phyloP scores from a whole-genome alignment of 2,797 vertebrate genomes.

The Loris lydekkerianus region DNA sequence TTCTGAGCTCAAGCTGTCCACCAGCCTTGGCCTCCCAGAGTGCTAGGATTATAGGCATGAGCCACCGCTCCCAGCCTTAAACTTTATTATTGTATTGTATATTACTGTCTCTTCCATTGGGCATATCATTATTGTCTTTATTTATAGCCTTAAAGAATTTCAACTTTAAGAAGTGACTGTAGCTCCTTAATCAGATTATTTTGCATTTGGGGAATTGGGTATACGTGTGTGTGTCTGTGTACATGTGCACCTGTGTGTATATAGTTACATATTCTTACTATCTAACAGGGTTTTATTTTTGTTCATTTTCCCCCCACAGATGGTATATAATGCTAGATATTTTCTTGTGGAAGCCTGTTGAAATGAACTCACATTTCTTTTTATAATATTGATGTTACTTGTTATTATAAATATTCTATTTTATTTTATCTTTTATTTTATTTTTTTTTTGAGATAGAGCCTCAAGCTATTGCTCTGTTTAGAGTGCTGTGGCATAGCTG shows the following conservation, averaged over 20 bases:
- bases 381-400: slow-evolving; percentile 3
- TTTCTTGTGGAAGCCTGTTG: slow-evolving; percentile 20
- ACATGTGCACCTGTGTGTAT: not conserved
- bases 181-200: slow-evolving; percentile 49
- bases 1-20: too few species aligned
- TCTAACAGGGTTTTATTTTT: slow-evolving; percentile 5
- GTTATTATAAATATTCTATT: slow-evolving; percentile 2
- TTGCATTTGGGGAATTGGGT: slow-evolving; percentile 4
- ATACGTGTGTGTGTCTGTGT: not conserved
- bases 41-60: not conserved
- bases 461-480: too few species aligned
- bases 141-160: not conserved
- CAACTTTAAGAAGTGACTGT: not conserved
- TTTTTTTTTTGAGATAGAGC: too few species aligned
- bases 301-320: not conserved
- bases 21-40: too few species aligned
- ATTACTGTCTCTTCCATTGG: not conserved
- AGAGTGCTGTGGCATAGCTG: too few species aligned
- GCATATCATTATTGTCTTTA: not conserved
- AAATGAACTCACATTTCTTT: not conserved
- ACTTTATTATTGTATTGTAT: not conserved
- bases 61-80: too few species aligned
- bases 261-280: not conserved
- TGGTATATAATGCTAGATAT: not conserved
- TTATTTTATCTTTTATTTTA: not conserved